Evolutionary conservation across 2,888 invertebrate species (phyloP).

Genomic region (Calameuta pallipes): DNA sequence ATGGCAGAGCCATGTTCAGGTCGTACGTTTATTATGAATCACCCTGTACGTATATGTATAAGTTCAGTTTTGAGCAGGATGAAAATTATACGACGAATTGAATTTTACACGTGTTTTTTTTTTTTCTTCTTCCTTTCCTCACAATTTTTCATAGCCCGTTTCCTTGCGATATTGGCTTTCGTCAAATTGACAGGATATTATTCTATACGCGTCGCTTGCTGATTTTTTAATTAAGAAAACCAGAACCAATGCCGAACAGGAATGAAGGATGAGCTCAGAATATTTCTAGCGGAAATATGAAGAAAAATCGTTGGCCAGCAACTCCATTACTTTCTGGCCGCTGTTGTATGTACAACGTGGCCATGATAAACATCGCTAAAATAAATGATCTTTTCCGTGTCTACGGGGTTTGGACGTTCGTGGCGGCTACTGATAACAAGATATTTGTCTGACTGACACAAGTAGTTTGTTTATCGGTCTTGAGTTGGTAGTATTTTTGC

Average conservation of each 20-base stretch:
- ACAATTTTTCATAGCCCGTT: neutral
- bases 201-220: neutral
- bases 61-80: neutral
- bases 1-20: neutral
- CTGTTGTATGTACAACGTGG: neutral
- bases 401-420: neutral
- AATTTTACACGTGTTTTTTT: neutral
- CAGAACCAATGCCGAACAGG: neutral
- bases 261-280: neutral
- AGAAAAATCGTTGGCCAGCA: neutral
- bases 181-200: neutral
- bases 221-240: neutral
- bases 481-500: neutral
- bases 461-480: neutral
- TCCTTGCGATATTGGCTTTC: neutral
- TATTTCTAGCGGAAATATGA: neutral
- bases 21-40: neutral
- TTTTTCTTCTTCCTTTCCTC: neutral
- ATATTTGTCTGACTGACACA: neutral
- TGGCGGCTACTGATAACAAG: neutral
- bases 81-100: neutral
- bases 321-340: neutral
- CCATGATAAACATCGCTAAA: neutral
- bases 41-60: neutral
- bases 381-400: neutral